These are phyloP conservation scores for Trachurus trachurus DNA, from an alignment of 2,797 vertebrate species.

Conservation along the genomic window DNA sequence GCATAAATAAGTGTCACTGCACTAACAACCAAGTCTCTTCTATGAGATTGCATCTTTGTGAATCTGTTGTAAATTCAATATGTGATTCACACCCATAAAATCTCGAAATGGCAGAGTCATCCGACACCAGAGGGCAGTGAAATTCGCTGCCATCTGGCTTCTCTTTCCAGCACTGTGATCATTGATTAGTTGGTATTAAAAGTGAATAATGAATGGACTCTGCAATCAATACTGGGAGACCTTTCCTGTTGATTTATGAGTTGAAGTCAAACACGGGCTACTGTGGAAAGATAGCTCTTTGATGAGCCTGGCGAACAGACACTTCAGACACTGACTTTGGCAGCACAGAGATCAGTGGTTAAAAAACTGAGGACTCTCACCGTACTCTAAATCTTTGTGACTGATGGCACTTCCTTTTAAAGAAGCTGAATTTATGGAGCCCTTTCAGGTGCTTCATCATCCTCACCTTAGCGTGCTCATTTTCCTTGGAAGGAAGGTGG, in stretches of 20 bases:
- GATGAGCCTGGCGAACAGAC: constrained; percentile 58
- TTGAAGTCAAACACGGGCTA: constrained; percentile 51
- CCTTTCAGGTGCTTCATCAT: constrained; percentile 41
- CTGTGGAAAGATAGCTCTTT: constrained; percentile 46
- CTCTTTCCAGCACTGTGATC: constrained; percentile 17
- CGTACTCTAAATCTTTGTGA: constrained; percentile 41
- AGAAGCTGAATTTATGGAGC: constrained; percentile 41
- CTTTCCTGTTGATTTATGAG: constrained; percentile 73
- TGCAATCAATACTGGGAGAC: constrained; percentile 53
- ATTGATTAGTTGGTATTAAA: constrained; percentile 66
- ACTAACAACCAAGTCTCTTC: neutral
- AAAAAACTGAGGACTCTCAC: constrained; percentile 27
- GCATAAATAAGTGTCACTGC: neutral
- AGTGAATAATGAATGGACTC: constrained; percentile 65
- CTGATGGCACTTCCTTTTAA: constrained; percentile 41
- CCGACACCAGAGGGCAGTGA: constrained; percentile 2
- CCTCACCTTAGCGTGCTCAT: constrained; percentile 14
- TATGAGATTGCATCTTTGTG: neutral
- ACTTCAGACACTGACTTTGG: constrained; percentile 47
- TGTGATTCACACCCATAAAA: neutral
- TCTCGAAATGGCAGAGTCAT: constrained; percentile 21
- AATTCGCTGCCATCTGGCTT: constrained; percentile 13
- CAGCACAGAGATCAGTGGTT: constrained; percentile 31
- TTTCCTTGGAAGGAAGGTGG: constrained; percentile 16
- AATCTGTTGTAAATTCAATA: neutral